These are phyloP conservation scores for Pleuronectes platessa DNA, from an alignment of 2,113 vertebrate species.

Conservation along the genomic window DNA sequence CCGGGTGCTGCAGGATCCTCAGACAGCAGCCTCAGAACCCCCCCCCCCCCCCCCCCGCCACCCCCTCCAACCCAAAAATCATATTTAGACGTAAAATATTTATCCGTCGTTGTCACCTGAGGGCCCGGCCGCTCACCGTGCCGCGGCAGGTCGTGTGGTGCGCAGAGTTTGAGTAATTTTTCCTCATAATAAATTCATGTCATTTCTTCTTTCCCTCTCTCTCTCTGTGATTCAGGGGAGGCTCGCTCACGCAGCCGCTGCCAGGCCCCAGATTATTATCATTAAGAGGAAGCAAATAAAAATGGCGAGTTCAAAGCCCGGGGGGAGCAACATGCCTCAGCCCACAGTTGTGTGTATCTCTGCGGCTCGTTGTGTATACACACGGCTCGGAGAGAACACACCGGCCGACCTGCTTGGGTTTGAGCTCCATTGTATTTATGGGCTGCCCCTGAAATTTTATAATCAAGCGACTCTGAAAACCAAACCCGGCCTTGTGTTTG, in stretches of 20 bases:
- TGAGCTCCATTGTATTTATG: constrained; percentile 20
- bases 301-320: constrained; percentile 54
- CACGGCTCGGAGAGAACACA: constrained; percentile 9
- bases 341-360: constrained; percentile 9
- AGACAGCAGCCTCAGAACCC: constrained; percentile 35
- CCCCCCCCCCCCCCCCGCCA: constrained; percentile 15
- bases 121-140: constrained; percentile 68
- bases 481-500: constrained; percentile 54
- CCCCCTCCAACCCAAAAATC: constrained; percentile 50
- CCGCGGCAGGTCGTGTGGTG: constrained; percentile 66
- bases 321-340: constrained; percentile 31
- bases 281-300: constrained; percentile 64
- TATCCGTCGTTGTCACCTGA: constrained; percentile 76
- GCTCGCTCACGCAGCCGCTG: constrained; percentile 46
- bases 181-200: constrained; percentile 81
- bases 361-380: background rate
- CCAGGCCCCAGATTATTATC: constrained; percentile 56
- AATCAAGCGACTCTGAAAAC: constrained; percentile 32
- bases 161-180: constrained; percentile 80
- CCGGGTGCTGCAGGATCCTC: constrained; percentile 46
- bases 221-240: constrained; percentile 62
- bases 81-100: constrained; percentile 83
- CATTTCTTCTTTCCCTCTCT: constrained; percentile 39
- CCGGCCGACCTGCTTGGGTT: constrained; percentile 14
- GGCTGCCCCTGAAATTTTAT: constrained; percentile 12